A percentile compares a stretch with the other conserved stretches of the same genome.
Conservation (phyloP, 2,797 vertebrate species). For the Myotis myotis region DNA sequence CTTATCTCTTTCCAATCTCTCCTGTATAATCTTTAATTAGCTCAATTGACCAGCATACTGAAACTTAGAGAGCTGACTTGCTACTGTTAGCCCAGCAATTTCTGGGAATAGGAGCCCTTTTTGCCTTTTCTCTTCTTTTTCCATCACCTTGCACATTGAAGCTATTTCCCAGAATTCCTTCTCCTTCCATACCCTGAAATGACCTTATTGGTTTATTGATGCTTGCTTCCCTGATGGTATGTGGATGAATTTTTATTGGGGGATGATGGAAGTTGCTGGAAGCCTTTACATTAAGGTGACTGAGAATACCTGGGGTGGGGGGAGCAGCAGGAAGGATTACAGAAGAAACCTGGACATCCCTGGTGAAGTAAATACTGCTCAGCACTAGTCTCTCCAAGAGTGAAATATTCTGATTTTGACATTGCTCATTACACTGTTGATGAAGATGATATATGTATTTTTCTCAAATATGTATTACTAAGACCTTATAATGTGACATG, state of each 20-base stretch:
- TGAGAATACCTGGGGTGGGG: neutral
- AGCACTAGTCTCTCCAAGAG: neutral
- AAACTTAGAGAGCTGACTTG: neutral
- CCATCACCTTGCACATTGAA: neutral
- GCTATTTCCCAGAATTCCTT: neutral
- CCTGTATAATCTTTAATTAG: neutral
- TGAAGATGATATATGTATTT: neutral
- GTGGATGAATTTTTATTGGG: neutral
- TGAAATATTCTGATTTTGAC: neutral
- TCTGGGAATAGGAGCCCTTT: neutral
- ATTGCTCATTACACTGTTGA: neutral
- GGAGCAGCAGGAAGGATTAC: neutral
- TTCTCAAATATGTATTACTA: neutral
- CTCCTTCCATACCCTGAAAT: neutral
- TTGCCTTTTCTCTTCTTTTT: neutral
- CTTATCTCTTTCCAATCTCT: neutral
- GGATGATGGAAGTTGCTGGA: neutral
- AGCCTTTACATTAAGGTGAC: neutral
- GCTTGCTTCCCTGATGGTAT: neutral
- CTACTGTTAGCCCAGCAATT: neutral
- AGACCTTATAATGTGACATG: neutral
- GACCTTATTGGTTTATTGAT: neutral
- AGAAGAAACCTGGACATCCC: neutral
- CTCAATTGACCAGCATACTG: neutral
- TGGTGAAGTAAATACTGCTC: neutral